phyloP scores from a whole-genome alignment of 1,140 invertebrate genomes.

The Bombus vancouverensis region DNA sequence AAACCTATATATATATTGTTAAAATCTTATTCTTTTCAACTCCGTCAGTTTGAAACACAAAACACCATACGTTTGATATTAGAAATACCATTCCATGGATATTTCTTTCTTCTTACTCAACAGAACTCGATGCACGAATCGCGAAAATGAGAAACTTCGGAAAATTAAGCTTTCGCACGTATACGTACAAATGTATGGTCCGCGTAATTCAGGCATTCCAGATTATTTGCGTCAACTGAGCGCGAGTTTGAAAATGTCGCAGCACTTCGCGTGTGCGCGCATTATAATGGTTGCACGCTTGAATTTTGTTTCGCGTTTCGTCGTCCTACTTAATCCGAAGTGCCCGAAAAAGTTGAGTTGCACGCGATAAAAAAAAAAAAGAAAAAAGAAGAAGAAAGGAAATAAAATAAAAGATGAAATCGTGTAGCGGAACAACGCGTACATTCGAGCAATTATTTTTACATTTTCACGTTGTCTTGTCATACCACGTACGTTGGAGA shows the following conservation, averaged over 20 bases:
- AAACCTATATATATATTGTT: no score
- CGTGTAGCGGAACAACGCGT: no score
- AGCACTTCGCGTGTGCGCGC: background rate
- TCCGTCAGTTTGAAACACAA: background rate
- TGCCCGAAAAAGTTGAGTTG: background rate
- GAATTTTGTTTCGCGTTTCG: constrained; percentile 2
- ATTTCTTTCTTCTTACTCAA: background rate
- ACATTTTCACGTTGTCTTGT: background rate
- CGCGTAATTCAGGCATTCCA: constrained; percentile 33
- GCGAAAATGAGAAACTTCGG: background rate
- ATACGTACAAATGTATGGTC: background rate
- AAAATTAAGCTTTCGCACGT: background rate
- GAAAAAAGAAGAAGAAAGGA: background rate
- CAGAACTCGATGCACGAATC: background rate
- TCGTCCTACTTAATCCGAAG: background rate
- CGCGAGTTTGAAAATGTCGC: constrained; percentile 43
- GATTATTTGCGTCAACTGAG: constrained; percentile 45
- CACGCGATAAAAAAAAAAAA: no score
- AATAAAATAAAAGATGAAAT: background rate
- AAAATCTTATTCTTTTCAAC: background rate
- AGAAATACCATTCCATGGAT: background rate
- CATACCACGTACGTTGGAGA: background rate
- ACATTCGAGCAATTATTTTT: background rate
- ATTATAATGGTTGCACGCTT: constrained; percentile 5
- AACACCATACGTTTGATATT: background rate